These are phyloP conservation scores for Lepidocyrtinus sp. DNA, from an alignment of 2,888 invertebrate genomes.

Conservation along the genomic window DNA sequence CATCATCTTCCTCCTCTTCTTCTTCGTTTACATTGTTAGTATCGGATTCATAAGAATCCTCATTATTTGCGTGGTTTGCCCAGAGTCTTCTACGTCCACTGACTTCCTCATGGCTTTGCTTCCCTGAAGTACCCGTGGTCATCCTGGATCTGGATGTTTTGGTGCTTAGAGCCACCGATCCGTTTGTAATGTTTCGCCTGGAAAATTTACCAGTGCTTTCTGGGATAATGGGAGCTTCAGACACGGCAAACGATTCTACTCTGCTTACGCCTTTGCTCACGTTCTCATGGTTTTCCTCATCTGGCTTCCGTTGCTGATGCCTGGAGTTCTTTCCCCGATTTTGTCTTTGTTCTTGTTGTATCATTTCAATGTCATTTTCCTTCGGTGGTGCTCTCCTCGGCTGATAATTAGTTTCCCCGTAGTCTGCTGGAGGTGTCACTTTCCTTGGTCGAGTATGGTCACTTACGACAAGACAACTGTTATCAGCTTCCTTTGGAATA, in stretches of 20 bases:
- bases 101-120: neutral
- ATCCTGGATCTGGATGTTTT: constrained; percentile 22
- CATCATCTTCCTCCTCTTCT: constrained; percentile 63
- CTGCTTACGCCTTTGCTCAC: constrained; percentile 33
- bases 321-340: neutral
- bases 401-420: neutral
- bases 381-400: neutral
- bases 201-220: constrained; percentile 42
- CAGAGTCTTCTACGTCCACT: constrained; percentile 31
- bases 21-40: constrained; percentile 46
- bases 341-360: constrained; percentile 26
- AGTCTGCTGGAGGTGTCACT: constrained; percentile 5
- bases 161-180: constrained; percentile 29
- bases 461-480: constrained; percentile 84
- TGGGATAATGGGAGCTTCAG: constrained; percentile 67
- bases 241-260: constrained; percentile 62
- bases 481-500: constrained; percentile 72
- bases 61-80: constrained; percentile 37
- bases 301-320: neutral
- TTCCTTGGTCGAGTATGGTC: constrained; percentile 75
- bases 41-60: constrained; percentile 42
- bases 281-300: neutral
- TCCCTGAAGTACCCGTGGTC: constrained; percentile 19
- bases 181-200: constrained; percentile 22
- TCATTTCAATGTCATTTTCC: constrained; percentile 41